Percentiles rank a stretch among this genome's conserved stretches.
Conservation (phyloP, 2,797 vertebrate species). For the Syndactyla subalaris region DNA sequence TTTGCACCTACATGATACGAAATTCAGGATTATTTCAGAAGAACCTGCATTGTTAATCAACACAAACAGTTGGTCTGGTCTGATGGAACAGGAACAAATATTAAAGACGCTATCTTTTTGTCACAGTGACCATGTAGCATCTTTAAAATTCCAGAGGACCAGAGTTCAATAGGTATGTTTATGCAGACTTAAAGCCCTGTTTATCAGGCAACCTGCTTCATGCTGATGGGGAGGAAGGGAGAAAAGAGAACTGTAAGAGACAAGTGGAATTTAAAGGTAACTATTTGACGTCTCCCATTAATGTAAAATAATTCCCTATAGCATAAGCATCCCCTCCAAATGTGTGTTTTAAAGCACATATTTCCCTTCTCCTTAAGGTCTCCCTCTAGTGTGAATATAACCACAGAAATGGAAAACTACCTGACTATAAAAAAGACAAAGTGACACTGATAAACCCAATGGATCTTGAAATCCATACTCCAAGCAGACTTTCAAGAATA, state of each 20-base stretch:
- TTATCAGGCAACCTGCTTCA: not conserved
- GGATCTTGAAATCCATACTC: not conserved
- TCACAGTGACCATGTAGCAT: not conserved
- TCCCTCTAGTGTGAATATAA: not conserved
- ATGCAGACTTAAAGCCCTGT: not conserved
- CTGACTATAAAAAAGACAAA: not conserved
- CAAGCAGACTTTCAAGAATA: not conserved
- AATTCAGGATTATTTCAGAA: not conserved
- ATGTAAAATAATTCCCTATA: not conserved
- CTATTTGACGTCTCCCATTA: not conserved
- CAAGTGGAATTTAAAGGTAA: not conserved
- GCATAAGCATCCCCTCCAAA: not conserved
- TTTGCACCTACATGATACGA: slow-evolving; percentile 72
- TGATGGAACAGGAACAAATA: not conserved
- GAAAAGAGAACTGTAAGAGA: not conserved
- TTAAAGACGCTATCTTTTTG: not conserved
- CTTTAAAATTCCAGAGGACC: not conserved
- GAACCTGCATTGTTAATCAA: not conserved
- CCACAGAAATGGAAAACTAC: not conserved
- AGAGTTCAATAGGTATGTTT: not conserved
- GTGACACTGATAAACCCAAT: not conserved
- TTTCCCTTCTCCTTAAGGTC: not conserved
- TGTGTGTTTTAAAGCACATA: not conserved
- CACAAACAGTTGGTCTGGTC: not conserved
- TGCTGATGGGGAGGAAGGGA: not conserved